Evolutionary conservation across 2,113 vertebrate genomes (phyloP), one percentile per base, ranked within the genome.

Genomic region (Pseudolaguvia tuberculata): DNA sequence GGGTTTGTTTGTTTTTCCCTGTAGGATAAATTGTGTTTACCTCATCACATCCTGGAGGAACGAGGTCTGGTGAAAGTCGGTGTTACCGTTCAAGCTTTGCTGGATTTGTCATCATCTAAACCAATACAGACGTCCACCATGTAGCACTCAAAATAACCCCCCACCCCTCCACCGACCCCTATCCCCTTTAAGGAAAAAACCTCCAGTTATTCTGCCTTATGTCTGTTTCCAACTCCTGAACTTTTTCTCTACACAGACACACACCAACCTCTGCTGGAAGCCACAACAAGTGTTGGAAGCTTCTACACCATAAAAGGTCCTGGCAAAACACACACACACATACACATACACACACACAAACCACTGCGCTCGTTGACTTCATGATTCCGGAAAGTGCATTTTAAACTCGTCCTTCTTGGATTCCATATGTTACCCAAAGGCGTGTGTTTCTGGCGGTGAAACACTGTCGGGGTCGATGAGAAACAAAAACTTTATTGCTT

Each of bases 1-100:
- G n/a, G n/a, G n/a, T n/a, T n/a, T n/a, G n/a, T 79, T 1, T 76
- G 8, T 84, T 12, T 80, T 25, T 47, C 18, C 7, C 82, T 63
- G 25, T 88, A 99, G 97, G 96, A 98, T 85, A 92, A 94, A 88
- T 91, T 99, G 50, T 99, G 97, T 85, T 89, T 98, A 86, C 97
- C 97, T 63, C 97, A 99, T 84, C 97, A 99, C 84, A 99, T 99
- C 86, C 89, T 99, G 76, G 97, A 99, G 84, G 96, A 98, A 84
- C 92, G 96, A 57, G 96, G 96, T 20, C 89, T 99, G 79, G 94
- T 98, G 77, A 98, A 94, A 88, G 96, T 99, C 70, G 93, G 97
- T 9, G 84, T 92, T 70, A 99, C 97, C 0, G 94, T 99, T 73
- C 97, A 98, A 86, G 95, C 96, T 63, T 90, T 99, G 76, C 91